Evolutionary conservation across 2,113 vertebrate genomes (phyloP).

Genomic region (Macrotus californicus): DNA sequence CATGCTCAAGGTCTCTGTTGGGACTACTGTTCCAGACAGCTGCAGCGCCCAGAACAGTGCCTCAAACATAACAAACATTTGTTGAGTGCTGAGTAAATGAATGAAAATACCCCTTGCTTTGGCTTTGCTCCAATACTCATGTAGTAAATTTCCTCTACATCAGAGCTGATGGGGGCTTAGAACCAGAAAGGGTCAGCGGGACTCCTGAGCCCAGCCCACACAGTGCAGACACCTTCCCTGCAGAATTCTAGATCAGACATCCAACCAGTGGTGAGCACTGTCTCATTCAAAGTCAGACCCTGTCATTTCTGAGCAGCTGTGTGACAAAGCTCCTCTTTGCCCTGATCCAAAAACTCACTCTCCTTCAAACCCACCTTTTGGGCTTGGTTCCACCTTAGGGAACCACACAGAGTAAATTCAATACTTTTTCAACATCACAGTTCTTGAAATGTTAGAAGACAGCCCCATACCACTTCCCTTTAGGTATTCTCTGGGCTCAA

Average conservation of each 20-base stretch:
- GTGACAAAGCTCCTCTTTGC: not conserved
- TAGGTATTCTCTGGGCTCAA: not conserved
- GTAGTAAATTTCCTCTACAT: not conserved
- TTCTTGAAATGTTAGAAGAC: slow-evolving; percentile 25
- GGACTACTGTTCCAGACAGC: not conserved
- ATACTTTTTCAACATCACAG: not conserved
- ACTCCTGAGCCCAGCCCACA: not conserved
- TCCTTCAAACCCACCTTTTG: not conserved
- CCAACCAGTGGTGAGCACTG: not conserved
- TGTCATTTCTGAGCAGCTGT: not conserved
- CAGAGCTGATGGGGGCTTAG: not conserved
- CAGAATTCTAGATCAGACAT: not conserved
- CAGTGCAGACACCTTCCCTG: not conserved
- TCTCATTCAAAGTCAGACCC: not conserved
- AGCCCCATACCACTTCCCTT: not conserved
- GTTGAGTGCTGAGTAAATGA: not conserved
- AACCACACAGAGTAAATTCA: not conserved
- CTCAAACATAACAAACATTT: not conserved
- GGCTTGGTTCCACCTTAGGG: not conserved
- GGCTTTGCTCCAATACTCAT: not conserved
- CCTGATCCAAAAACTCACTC: not conserved
- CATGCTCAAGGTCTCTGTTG: not conserved
- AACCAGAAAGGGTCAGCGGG: not conserved
- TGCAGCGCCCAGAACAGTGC: not conserved
- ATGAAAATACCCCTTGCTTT: not conserved